These are phyloP conservation scores for Procambarus clarkii DNA, from an alignment of 1,140 invertebrate genomes.

Conservation along the genomic window DNA sequence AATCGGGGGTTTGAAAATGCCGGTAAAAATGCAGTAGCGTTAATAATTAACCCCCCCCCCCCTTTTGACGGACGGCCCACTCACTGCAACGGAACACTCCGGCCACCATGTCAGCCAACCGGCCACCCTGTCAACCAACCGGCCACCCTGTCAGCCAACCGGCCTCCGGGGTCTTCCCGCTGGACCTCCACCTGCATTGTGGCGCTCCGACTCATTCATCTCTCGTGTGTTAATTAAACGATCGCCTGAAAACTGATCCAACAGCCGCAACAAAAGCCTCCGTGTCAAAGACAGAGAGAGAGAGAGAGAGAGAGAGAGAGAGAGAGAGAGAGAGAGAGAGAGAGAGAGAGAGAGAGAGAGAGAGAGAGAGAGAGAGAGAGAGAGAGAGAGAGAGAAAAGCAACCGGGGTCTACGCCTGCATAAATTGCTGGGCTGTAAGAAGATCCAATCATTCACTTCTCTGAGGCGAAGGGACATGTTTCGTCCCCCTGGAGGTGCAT, in stretches of 20 bases:
- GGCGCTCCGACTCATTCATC: neutral
- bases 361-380: neutral
- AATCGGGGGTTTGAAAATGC: too few relatives aligned
- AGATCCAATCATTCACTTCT: neutral
- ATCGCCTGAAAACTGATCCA: neutral
- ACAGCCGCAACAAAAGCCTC: neutral
- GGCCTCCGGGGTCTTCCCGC: too few relatives aligned
- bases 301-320: neutral
- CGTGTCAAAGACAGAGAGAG: conserved; percentile 6
- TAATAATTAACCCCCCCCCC: too few relatives aligned
- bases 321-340: neutral
- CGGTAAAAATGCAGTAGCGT: too few relatives aligned
- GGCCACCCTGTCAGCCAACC: too few relatives aligned
- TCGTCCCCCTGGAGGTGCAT: too few relatives aligned
- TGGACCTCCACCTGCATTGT: neutral
- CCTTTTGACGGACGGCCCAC: too few relatives aligned
- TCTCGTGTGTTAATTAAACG: neutral
- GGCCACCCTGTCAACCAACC: too few relatives aligned
- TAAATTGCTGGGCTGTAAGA: neutral
- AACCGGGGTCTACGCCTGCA: neutral
- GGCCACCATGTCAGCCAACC: too few relatives aligned
- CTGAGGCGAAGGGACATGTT: neutral
- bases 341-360: neutral
- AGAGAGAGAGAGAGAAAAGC: too few relatives aligned
- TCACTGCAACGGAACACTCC: too few relatives aligned